These are phyloP conservation scores for Masticophis lateralis DNA, from an alignment of 2,797 vertebrate genomes.

Conservation along the genomic window DNA sequence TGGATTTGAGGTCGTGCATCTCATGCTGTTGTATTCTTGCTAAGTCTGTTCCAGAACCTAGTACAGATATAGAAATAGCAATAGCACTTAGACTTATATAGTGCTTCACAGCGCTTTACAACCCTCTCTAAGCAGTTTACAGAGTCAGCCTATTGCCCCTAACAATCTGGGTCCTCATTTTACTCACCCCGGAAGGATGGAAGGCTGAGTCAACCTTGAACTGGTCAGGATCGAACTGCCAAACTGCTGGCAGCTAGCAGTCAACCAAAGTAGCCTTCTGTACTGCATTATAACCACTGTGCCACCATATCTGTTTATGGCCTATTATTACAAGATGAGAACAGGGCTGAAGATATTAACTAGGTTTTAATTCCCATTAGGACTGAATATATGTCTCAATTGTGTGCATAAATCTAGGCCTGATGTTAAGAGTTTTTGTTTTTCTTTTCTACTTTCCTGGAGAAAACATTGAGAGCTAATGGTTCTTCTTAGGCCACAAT, in stretches of 20 bases:
- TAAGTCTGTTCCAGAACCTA: neutral
- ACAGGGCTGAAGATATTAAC: conserved; percentile 6
- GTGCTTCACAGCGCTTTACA: too few species aligned
- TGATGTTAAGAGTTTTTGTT: neutral
- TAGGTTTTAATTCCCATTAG: conserved; percentile 28
- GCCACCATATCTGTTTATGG: conserved; percentile 9
- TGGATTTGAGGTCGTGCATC: neutral
- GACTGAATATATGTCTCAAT: neutral
- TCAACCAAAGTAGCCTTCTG: too few species aligned
- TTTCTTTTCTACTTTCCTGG: neutral
- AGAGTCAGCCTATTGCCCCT: too few species aligned
- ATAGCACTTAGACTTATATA: too few species aligned
- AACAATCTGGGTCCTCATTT: too few species aligned
- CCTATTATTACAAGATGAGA: conserved; percentile 14
- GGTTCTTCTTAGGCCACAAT: neutral
- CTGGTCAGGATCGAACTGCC: too few species aligned
- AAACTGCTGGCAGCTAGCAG: too few species aligned
- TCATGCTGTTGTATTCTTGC: neutral
- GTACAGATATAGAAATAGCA: neutral
- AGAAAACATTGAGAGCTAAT: neutral
- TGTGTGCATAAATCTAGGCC: conserved; percentile 15
- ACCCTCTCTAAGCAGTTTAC: too few species aligned
- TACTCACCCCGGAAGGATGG: too few species aligned
- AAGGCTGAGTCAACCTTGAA: too few species aligned
- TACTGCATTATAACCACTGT: too few species aligned